Percentiles rank a stretch among this genome's conserved stretches.
phyloP scores from a whole-genome alignment of 2,113 vertebrate genomes.

The Gambusia holbrooki region DNA sequence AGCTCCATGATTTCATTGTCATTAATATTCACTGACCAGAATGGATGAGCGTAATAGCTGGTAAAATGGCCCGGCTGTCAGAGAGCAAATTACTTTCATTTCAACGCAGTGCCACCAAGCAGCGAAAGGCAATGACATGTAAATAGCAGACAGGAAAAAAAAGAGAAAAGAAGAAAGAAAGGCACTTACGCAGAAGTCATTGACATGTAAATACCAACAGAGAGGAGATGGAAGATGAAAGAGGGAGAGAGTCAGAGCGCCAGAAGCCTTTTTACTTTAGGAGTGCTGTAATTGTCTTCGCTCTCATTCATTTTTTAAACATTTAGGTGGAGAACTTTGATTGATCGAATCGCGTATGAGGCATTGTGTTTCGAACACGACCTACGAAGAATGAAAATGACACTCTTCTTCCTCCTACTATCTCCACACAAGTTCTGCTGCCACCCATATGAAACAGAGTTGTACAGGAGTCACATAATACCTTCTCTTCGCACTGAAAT shows the following conservation, averaged over 20 bases:
- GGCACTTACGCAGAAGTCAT: conserved; percentile 65
- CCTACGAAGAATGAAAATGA: conserved; percentile 48
- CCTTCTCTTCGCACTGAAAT: conserved; percentile 60
- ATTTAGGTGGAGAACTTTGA: conserved; percentile 58
- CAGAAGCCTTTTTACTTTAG: conserved; percentile 53
- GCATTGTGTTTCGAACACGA: conserved; percentile 38
- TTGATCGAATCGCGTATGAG: conserved; percentile 54
- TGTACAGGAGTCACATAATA: conserved; percentile 64
- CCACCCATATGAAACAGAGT: conserved; percentile 61
- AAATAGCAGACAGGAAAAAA: conserved; percentile 58
- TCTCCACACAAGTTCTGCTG: conserved; percentile 46
- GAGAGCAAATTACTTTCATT: conserved; percentile 75
- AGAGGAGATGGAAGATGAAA: conserved; percentile 55
- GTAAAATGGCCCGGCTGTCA: conserved; percentile 73
- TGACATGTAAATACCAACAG: conserved; percentile 71
- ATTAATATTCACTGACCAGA: conserved; percentile 76
- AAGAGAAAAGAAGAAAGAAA: conserved; percentile 34
- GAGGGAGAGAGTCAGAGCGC: conserved; percentile 19
- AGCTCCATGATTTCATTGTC: conserved; percentile 70
- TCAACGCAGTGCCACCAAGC: conserved; percentile 59
- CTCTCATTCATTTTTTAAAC: conserved; percentile 65
- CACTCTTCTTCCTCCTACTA: conserved; percentile 21
- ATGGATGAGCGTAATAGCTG: conserved; percentile 74
- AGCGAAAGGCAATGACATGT: conserved; percentile 69
- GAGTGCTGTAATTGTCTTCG: conserved; percentile 55